A percentile compares a stretch with the other conserved stretches of the same genome.
These are phyloP conservation scores for Ispidina picta DNA, from an alignment of 2,797 vertebrate species.

Conservation along the genomic window DNA sequence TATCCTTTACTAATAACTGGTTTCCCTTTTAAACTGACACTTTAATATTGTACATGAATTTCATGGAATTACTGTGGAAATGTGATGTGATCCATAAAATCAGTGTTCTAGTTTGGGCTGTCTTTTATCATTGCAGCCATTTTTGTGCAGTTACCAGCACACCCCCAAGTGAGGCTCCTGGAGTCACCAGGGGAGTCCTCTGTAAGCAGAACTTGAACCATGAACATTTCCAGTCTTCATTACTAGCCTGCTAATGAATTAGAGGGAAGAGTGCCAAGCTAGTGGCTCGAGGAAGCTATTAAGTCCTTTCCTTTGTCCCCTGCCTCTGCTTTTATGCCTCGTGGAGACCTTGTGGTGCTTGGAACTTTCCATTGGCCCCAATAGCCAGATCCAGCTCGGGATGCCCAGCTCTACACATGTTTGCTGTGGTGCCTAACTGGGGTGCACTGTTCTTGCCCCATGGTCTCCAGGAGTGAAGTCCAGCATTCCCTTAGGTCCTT, in stretches of 20 bases:
- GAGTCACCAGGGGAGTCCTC: not conserved
- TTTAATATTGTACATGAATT: constrained; percentile 76
- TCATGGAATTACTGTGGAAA: constrained; percentile 71
- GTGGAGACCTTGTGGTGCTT: not conserved
- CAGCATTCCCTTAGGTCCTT: not conserved
- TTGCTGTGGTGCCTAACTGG: accelerated
- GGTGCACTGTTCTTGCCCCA: not conserved
- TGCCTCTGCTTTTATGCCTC: not conserved
- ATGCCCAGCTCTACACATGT: not conserved
- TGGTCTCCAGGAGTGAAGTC: not conserved
- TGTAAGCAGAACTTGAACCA: not conserved
- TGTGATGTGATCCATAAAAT: constrained; percentile 67
- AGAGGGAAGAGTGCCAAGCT: not conserved
- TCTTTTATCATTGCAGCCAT: constrained; percentile 30
- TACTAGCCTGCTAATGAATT: not conserved
- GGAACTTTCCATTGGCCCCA: not conserved
- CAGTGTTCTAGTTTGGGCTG: constrained; percentile 36
- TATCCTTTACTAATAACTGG: constrained; percentile 79
- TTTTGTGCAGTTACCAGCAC: not conserved
- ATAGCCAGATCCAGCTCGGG: not conserved
- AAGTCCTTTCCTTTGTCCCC: not conserved
- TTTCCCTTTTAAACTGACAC: constrained; percentile 80
- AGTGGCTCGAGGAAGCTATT: not conserved
- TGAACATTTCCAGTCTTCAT: not conserved
- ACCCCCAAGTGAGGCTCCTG: not conserved